Conservation (phyloP, 1,140 invertebrate species). For the Ridgeia piscesae region DNA sequence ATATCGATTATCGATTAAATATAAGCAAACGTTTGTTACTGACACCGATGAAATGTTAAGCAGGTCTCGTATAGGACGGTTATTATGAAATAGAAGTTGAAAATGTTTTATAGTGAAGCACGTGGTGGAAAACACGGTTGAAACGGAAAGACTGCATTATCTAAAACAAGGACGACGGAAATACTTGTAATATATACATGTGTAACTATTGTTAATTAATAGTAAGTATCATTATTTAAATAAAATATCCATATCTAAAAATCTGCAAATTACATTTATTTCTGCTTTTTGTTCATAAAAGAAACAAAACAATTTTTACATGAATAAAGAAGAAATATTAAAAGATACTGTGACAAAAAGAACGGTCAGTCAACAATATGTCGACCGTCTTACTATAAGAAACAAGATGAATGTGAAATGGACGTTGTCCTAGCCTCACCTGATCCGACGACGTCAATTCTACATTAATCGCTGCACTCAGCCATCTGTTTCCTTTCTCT, state of each 20-base stretch:
- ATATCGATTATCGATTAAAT: neutral
- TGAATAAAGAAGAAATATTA: neutral
- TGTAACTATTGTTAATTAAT: neutral
- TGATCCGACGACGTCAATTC: neutral
- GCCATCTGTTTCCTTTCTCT: conserved; percentile 30
- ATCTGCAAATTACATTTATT: no score
- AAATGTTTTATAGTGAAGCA: neutral
- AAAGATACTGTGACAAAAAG: neutral
- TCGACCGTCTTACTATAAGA: neutral
- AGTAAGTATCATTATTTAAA: neutral
- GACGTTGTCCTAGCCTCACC: neutral
- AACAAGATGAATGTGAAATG: neutral
- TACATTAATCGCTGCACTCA: conserved; percentile 36
- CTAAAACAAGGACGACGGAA: neutral
- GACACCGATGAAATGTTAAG: neutral
- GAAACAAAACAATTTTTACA: neutral
- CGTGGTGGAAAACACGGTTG: neutral
- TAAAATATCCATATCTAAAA: neutral
- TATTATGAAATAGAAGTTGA: neutral
- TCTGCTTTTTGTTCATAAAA: no score
- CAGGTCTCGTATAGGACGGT: neutral
- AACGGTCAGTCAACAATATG: neutral
- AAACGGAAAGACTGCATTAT: neutral
- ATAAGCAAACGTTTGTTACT: neutral
- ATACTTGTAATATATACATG: neutral